phyloP scores from a whole-genome alignment of 1,140 invertebrate genomes.

The Drosophila truncata region DNA sequence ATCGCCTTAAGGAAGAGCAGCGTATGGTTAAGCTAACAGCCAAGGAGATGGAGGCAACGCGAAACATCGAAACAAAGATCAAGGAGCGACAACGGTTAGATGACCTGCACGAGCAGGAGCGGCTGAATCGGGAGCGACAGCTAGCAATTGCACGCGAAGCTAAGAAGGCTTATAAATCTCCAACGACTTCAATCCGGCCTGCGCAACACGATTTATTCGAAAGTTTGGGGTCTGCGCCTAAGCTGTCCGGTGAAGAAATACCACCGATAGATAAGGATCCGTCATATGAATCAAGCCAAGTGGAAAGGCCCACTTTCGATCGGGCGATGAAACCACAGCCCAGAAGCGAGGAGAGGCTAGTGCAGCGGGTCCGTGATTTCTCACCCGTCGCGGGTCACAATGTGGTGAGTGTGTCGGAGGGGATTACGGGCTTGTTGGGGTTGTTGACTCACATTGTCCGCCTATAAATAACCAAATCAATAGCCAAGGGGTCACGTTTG shows the following conservation, averaged over 20 bases:
- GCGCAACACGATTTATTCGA: not conserved
- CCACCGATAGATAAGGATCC: not conserved
- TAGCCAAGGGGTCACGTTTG: constrained; percentile 65
- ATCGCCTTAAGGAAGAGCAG: constrained; percentile 85
- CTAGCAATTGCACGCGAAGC: constrained; percentile 79
- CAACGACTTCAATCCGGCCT: constrained; percentile 3
- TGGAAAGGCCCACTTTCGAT: constrained; percentile 87
- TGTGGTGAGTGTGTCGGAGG: constrained; percentile 56
- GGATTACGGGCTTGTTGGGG: constrained; percentile 5
- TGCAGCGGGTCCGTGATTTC: constrained; percentile 86
- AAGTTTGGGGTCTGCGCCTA: constrained; percentile 6
- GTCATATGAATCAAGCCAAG: not conserved
- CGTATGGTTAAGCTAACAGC: constrained; percentile 4
- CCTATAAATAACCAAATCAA: constrained; percentile 72
- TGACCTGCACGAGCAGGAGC: constrained; percentile 85
- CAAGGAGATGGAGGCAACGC: constrained; percentile 65
- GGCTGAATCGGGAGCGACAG: constrained; percentile 85
- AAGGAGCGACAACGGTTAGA: constrained; percentile 85
- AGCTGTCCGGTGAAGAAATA: not conserved
- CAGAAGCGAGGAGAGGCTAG: constrained; percentile 49
- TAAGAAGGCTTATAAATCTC: constrained; percentile 70
- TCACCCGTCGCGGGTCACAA: constrained; percentile 88
- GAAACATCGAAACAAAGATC: constrained; percentile 82
- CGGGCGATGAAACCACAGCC: constrained; percentile 87
- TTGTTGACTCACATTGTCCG: constrained; percentile 35